Conservation (phyloP, 2,113 vertebrate genomes). For the Falco punctatus region DNA sequence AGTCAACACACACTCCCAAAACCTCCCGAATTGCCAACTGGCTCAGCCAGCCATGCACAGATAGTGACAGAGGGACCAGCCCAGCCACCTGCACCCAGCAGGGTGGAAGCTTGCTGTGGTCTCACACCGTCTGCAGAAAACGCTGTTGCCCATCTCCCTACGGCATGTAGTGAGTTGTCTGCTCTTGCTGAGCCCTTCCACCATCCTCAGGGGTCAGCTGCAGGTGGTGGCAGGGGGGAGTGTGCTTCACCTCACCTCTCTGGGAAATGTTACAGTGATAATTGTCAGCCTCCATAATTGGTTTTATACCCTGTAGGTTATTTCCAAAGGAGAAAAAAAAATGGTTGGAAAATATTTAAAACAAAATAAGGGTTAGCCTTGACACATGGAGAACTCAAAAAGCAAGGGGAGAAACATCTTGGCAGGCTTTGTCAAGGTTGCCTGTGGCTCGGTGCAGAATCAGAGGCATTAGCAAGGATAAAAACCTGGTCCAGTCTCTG, state of each 20-base stretch:
- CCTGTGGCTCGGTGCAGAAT: background rate
- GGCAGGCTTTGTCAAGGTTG: background rate
- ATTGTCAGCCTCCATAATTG: background rate
- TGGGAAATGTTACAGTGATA: background rate
- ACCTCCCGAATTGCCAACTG: background rate
- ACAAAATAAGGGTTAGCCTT: background rate
- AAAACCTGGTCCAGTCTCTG: background rate
- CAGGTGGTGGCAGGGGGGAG: background rate
- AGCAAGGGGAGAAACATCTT: background rate
- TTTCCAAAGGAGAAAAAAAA: background rate
- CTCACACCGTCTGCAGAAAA: background rate
- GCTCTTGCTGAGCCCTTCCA: background rate
- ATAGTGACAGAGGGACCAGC: background rate
- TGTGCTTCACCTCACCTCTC: accelerated
- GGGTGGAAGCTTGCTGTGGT: background rate
- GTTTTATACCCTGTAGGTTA: background rate
- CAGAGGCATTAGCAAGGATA: background rate
- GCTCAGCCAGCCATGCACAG: background rate
- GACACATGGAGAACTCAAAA: background rate
- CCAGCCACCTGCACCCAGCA: background rate
- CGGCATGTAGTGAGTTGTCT: background rate
- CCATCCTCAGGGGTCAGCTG: background rate
- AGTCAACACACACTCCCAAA: accelerated
- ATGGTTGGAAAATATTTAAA: background rate
- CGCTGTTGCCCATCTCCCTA: background rate